Conservation (phyloP, 2,113 vertebrate genomes). For the Peromyscus polionotus region DNA sequence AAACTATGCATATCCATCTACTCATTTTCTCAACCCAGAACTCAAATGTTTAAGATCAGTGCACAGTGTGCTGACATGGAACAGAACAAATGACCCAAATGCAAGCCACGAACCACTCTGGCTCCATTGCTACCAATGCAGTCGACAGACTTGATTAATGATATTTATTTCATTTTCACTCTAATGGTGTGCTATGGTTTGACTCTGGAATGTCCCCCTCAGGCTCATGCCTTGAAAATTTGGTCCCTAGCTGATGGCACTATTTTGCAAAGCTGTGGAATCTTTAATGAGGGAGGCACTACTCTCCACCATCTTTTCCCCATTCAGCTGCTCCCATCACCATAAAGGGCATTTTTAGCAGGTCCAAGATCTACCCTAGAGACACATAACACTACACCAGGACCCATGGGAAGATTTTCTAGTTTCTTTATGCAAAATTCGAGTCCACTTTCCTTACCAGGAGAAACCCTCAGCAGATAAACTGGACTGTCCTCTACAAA, state of each 20-base stretch:
- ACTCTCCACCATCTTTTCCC: neutral
- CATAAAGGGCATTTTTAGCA: neutral
- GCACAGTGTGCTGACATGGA: neutral
- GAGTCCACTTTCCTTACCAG: neutral
- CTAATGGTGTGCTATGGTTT: neutral
- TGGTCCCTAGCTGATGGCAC: neutral
- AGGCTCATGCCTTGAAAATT: neutral
- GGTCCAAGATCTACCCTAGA: neutral
- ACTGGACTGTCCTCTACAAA: neutral
- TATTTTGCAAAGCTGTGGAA: neutral
- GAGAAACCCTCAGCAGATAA: neutral
- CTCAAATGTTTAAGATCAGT: neutral
- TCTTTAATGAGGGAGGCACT: neutral
- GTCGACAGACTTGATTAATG: constrained; percentile 26
- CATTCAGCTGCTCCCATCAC: neutral
- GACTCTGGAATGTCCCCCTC: neutral
- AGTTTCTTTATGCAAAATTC: neutral
- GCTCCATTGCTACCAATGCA: neutral
- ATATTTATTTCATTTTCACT: neutral
- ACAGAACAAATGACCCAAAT: neutral
- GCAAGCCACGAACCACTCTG: neutral
- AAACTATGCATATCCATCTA: neutral
- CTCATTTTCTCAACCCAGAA: neutral
- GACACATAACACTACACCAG: too few relatives aligned
- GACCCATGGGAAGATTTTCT: neutral